Conservation (phyloP, 2,888 invertebrate species). For the Adelognathus sp. region DNA sequence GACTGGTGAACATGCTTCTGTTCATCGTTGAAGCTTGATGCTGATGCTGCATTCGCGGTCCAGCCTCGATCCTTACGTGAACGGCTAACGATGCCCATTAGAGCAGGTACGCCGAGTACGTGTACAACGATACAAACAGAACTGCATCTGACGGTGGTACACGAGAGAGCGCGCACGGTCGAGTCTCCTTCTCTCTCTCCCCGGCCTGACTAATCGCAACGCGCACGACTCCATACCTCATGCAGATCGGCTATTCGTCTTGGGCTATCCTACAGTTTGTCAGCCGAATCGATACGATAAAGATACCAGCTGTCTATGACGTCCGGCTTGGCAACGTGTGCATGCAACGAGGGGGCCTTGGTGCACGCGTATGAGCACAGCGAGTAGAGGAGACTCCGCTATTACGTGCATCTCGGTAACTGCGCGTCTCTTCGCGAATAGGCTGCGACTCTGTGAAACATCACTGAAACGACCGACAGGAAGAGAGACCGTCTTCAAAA, state of each 20-base stretch:
- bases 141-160: no score
- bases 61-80: conserved; percentile 48
- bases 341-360: neutral
- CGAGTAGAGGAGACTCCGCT: conserved; percentile 18
- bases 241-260: conserved; percentile 79
- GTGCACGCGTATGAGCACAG: neutral
- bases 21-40: conserved; percentile 8
- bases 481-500: conserved; percentile 50
- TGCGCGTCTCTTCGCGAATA: conserved; percentile 25
- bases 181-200: conserved; percentile 56
- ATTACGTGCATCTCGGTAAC: conserved; percentile 29
- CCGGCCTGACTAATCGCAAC: conserved; percentile 79
- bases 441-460: conserved; percentile 12
- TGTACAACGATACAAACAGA: conserved; percentile 10
- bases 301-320: conserved; percentile 77
- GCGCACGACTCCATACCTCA: conserved; percentile 77
- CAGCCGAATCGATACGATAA: conserved; percentile 79
- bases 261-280: conserved; percentile 78
- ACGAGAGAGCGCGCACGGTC: conserved; percentile 26
- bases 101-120: conserved; percentile 69
- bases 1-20: conserved; percentile 43
- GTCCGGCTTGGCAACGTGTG: conserved; percentile 59
- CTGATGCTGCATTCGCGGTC: conserved; percentile 26
- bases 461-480: conserved; percentile 27
- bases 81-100: conserved; percentile 79